Base-by-base conservation (phyloP, 2,888 invertebrate genomes). In the Drosophila formosana region DNA sequence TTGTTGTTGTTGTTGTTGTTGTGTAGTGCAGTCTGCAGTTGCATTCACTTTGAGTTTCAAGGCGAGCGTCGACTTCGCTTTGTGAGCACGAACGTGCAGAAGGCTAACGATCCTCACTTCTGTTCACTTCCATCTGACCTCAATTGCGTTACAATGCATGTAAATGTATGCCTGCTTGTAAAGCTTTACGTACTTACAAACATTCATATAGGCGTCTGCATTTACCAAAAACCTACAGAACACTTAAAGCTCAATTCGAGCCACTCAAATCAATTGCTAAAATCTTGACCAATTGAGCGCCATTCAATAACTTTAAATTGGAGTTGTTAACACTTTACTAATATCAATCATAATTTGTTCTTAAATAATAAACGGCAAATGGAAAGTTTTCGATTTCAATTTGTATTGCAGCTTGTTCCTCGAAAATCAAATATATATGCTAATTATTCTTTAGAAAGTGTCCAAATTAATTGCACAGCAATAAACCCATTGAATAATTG, bases 51-150 rank as follows among this genome's bases (percentile, higher is more conserved):
- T 6, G 13, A 55, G 49, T 25, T 50, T 34, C 39, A 43, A 50
- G 53, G 7, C 37, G n/a, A 53, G 32, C 41, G 7, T 11, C 37
- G n/a, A 39, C 26, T 53, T 25, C 30, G 18, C 30, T 57, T n/a
- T 8, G 39, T 18, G 13, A 13, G 13, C 13, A 41, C 39, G 18
- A 41, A 41, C 39, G 11, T 2, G 39, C 7, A 41, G 39, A 34
- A 34, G 56, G 57, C 50, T 9, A 56, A 49, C 60, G 73, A 77
- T 78, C 78, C 62, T 73, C 68, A 34, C 34, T 3, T 11, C 13
- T 39, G 11, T 45, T 55, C 45, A 41, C 50, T 37, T 57, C 55
- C 34, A 52, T 39, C 28, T 45, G 64, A 55, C 61, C 78, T 58
- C 51, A 77, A 75, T 75, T 77, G 61, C 32, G 11, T 25, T 49